Percentiles rank a stretch among this genome's conserved stretches.
These are phyloP conservation scores for Cheilosia scutellata DNA, from an alignment of 2,888 invertebrate species.

Conservation along the genomic window DNA sequence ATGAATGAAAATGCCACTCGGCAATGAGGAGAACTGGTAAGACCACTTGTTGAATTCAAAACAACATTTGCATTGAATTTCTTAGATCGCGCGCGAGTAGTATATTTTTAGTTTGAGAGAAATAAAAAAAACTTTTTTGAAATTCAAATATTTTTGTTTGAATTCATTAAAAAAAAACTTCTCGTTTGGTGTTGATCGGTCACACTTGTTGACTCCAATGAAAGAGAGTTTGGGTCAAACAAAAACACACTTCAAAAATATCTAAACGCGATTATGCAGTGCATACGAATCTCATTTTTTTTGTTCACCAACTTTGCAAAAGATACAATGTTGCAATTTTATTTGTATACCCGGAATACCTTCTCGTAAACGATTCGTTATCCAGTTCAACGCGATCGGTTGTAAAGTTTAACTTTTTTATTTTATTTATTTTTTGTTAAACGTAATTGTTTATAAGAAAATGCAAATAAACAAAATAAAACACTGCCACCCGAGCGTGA, in stretches of 20 bases:
- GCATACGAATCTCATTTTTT: constrained; percentile 16
- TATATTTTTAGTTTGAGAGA: constrained; percentile 54
- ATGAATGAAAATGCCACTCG: constrained; percentile 53
- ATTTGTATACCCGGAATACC: constrained; percentile 43
- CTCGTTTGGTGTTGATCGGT: constrained; percentile 35
- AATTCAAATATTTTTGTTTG: constrained; percentile 53
- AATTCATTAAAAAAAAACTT: constrained; percentile 14
- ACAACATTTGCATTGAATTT: constrained; percentile 55
- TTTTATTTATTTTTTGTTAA: constrained; percentile 29
- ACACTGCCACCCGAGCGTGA: constrained; percentile 68
- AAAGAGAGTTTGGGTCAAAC: constrained; percentile 50
- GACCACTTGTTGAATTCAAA: constrained; percentile 72
- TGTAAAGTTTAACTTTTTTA: constrained; percentile 6
- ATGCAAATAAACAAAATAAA: constrained; percentile 52
- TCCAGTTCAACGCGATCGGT: constrained; percentile 60
- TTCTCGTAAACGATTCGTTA: constrained; percentile 57
- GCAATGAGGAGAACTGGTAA: constrained; percentile 63
- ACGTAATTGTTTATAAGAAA: constrained; percentile 59
- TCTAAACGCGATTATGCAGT: constrained; percentile 50
- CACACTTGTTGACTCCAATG: constrained; percentile 70
- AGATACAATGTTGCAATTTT: constrained; percentile 42
- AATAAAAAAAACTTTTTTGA: constrained; percentile 36
- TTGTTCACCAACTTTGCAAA: constrained; percentile 22
- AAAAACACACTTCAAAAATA: constrained; percentile 39
- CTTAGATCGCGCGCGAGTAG: constrained; percentile 46